Evolutionary conservation across 2,888 invertebrate species (phyloP), one percentile per base, ranked within the genome.

Genomic region (Sphinx pinastri): DNA sequence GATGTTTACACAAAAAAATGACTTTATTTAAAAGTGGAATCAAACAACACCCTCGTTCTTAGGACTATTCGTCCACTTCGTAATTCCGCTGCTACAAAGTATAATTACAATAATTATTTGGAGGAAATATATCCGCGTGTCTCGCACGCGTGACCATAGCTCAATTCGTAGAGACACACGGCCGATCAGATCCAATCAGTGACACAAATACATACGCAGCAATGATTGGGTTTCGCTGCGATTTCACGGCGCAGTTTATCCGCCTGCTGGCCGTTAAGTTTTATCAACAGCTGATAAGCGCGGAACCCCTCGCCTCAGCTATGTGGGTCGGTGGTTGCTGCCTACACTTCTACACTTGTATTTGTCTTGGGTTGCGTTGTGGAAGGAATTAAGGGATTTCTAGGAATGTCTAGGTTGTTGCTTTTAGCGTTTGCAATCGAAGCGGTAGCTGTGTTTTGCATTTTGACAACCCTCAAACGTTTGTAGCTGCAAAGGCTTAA

Each of bases 161-260:
- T 38, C 38, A 38, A 38, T 38, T 7, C 8, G 3, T 38, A 54
- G 19, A 59, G 31, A 14, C 8, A 19, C 38, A 49, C 49, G 13
- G 38, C 51, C 7, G 19, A 59, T 60, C 69, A 55, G 51, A 68
- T 68, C 69, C 63, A 69, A 69, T 69, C 69, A 55, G 69, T 52
- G 63, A 69, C 69, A 69, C 54, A 69, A 54, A 69, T 69, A 69
- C 13, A 45, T 25, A 38, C 16, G 19, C 38, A 45, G 52, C 82
- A 80, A 82, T 82, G 79, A 81, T 77, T 78, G 77, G 63, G 49
- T 73, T 74, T 71, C 58, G 79, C 74, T 77, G 75, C 85, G 89
- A 90, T 90, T 89, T 89, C 87, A 90, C 85, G 89, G 82, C 76
- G 77, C 74, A 71, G 70, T 78, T 81, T 82, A 78, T 77, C 76